These are phyloP conservation scores for Zeugodacus cucurbitae DNA, from an alignment of 1,140 invertebrate species.

Conservation along the genomic window DNA sequence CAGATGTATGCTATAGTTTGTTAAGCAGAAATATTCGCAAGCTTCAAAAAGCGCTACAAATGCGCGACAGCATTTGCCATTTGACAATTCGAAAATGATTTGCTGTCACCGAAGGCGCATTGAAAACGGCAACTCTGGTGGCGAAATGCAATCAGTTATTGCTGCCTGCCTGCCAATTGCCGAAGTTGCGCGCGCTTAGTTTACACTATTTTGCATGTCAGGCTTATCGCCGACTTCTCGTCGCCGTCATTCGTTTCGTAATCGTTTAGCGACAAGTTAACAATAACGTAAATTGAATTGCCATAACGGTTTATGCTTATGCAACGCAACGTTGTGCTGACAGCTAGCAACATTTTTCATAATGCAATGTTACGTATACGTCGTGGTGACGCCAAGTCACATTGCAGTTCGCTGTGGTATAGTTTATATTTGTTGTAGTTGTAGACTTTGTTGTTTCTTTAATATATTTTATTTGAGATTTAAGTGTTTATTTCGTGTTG, in stretches of 20 bases:
- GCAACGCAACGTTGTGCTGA: neutral
- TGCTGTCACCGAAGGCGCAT: neutral
- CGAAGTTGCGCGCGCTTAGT: neutral
- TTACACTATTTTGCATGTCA: neutral
- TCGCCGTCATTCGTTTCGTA: neutral
- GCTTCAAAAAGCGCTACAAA: neutral
- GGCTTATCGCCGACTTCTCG: neutral
- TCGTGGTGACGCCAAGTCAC: neutral
- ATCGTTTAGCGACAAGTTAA: neutral
- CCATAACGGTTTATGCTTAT: neutral
- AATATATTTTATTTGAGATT: no score
- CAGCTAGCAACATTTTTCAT: neutral
- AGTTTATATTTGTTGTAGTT: no score
- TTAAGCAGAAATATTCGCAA: neutral
- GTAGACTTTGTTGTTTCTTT: no score
- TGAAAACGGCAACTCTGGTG: neutral
- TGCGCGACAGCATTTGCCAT: neutral
- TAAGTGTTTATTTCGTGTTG: no score
- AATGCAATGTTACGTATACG: slow-evolving; percentile 17
- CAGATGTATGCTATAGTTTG: neutral
- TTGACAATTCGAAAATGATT: neutral
- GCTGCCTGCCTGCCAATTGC: neutral
- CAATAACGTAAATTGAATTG: neutral
- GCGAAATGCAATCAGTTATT: neutral
- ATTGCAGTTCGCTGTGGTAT: neutral